phyloP scores from a whole-genome alignment of 2,797 vertebrate species.

The Spea hammondii region DNA sequence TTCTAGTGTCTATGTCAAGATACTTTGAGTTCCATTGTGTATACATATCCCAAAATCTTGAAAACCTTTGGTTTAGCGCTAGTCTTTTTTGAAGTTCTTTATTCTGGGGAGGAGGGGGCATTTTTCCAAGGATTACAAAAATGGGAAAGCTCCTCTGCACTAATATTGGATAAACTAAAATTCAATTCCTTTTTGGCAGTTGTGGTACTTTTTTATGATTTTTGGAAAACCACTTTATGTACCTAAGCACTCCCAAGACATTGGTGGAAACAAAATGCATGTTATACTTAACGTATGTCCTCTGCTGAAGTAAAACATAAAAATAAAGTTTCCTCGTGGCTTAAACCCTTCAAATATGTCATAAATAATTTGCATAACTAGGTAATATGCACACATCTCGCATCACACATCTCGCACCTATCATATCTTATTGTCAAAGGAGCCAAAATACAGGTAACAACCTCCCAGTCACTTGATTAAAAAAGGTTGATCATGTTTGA shows the following conservation, averaged over 20 bases:
- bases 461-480: neutral
- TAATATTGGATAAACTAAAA: neutral
- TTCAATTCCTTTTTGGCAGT: neutral
- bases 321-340: neutral
- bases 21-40: too few species aligned
- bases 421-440: neutral
- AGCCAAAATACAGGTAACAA: neutral
- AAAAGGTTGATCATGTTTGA: neutral
- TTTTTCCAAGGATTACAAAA: neutral
- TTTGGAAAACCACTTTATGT: constrained; percentile 3
- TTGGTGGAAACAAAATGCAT: neutral
- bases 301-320: neutral
- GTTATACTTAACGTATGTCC: neutral
- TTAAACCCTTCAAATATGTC: neutral
- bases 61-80: too few species aligned
- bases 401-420: neutral
- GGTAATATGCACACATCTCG: neutral
- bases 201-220: neutral
- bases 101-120: neutral
- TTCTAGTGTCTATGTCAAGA: too few species aligned
- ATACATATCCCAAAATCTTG: too few species aligned
- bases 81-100: neutral
- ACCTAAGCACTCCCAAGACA: neutral
- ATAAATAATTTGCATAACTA: neutral
- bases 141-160: constrained; percentile 64